Evolutionary conservation across 2,888 invertebrate species (phyloP).

Genomic region (Cheilosia soror): DNA sequence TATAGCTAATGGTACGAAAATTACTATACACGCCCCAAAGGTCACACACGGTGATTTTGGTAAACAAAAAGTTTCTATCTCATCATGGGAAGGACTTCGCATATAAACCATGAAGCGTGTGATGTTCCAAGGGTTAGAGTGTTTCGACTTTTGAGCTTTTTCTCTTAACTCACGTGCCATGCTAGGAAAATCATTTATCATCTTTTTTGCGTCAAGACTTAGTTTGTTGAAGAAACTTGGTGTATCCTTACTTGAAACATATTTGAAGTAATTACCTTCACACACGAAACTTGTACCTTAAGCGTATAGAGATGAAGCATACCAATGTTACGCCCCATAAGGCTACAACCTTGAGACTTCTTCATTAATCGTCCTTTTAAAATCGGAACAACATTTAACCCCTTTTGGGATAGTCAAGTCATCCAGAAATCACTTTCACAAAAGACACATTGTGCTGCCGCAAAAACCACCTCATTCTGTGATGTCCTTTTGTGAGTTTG

Average conservation of each 20-base stretch:
- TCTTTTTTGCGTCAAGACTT: conserved; percentile 53
- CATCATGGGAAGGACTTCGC: background rate
- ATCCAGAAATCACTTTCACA: conserved; percentile 26
- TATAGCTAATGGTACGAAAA: conserved; percentile 6
- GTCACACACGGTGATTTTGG: conserved; percentile 35
- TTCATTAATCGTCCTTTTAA: conserved; percentile 66
- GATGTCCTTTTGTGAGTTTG: conserved; percentile 19
- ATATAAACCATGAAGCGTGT: background rate
- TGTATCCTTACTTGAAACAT: conserved; percentile 64
- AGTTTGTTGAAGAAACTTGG: conserved; percentile 53
- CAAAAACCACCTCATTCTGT: conserved; percentile 54
- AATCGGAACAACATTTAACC: conserved; percentile 57
- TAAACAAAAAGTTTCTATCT: conserved; percentile 18
- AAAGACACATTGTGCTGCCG: conserved; percentile 54
- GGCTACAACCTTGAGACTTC: conserved; percentile 5
- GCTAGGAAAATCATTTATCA: conserved; percentile 65
- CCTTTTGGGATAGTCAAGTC: conserved; percentile 21
- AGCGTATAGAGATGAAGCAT: background rate
- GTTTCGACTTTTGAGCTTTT: conserved; percentile 43
- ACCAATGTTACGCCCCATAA: conserved; percentile 9
- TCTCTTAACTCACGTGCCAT: conserved; percentile 49
- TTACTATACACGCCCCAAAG: conserved; percentile 5
- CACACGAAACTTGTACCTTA: conserved; percentile 61
- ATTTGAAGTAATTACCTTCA: conserved; percentile 73
- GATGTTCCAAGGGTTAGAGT: background rate